A percentile compares a stretch with the other conserved stretches of the same genome.
Evolutionary conservation across 2,113 vertebrate genomes (phyloP).

Genomic region (Engraulis encrasicolus): DNA sequence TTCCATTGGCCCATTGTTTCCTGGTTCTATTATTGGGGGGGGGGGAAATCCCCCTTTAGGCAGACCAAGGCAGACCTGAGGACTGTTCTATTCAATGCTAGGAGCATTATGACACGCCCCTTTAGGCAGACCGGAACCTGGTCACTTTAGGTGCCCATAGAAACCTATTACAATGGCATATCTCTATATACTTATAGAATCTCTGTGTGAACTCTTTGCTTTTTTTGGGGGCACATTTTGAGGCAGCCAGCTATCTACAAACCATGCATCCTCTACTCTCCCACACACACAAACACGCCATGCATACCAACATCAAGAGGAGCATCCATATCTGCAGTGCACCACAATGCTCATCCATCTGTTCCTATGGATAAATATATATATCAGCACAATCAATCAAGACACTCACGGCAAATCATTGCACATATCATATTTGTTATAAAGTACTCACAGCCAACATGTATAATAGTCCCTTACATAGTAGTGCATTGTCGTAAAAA

Average conservation of each 20-base stretch:
- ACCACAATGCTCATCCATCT: background rate
- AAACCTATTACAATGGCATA: no score
- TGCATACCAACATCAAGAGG: background rate
- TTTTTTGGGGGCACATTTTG: constrained; percentile 5
- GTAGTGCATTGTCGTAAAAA: background rate
- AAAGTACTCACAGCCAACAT: background rate
- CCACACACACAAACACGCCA: constrained; percentile 5
- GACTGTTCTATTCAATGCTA: no score
- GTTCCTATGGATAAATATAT: background rate
- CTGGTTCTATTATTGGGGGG: no score
- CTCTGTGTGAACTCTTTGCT: no score
- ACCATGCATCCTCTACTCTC: background rate
- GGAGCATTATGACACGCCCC: no score
- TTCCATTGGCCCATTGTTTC: no score
- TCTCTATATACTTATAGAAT: no score
- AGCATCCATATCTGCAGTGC: background rate
- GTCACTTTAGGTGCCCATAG: no score
- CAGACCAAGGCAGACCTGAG: background rate
- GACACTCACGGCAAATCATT: background rate
- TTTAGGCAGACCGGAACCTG: no score
- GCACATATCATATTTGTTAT: background rate
- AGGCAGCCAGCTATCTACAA: background rate
- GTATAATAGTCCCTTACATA: background rate
- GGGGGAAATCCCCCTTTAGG: no score
- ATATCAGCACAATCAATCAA: background rate